Conservation (phyloP, 2,113 vertebrate genomes). For the Clinocottus analis region DNA sequence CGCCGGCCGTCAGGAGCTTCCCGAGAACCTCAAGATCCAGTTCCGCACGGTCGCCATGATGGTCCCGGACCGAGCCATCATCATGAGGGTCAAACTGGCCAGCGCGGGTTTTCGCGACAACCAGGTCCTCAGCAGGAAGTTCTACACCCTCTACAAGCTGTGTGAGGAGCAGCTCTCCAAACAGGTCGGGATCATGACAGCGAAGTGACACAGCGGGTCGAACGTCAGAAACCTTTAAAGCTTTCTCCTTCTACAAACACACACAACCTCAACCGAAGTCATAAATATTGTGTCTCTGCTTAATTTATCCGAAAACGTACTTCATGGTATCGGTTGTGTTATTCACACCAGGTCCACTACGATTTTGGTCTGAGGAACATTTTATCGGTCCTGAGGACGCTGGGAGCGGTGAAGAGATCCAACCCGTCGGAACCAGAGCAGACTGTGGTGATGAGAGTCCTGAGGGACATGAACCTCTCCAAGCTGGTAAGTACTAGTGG, state of each 20-base stretch:
- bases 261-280: too few species aligned
- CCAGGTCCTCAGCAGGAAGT: slow-evolving; percentile 89
- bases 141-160: slow-evolving; percentile 92
- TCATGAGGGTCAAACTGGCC: slow-evolving; percentile 94
- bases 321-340: neutral
- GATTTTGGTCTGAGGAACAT: slow-evolving; percentile 75
- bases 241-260: too few species aligned
- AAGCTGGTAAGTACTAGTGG: slow-evolving; percentile 51
- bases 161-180: slow-evolving; percentile 95
- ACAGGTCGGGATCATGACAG: slow-evolving; percentile 79
- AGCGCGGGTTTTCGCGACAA: slow-evolving; percentile 93
- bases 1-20: slow-evolving; percentile 92
- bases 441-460: slow-evolving; percentile 71
- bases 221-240: too few species aligned
- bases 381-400: slow-evolving; percentile 65
- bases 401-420: slow-evolving; percentile 65
- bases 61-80: slow-evolving; percentile 93
- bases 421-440: slow-evolving; percentile 60
- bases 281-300: too few species aligned
- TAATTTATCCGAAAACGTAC: too few species aligned
- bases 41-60: slow-evolving; percentile 94
- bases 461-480: slow-evolving; percentile 75
- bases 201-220: too few species aligned
- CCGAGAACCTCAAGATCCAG: slow-evolving; percentile 92
- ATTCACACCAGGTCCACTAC: slow-evolving; percentile 63